Evolutionary conservation across 2,888 invertebrate genomes (phyloP).

Genomic region (Lypha dubia): DNA sequence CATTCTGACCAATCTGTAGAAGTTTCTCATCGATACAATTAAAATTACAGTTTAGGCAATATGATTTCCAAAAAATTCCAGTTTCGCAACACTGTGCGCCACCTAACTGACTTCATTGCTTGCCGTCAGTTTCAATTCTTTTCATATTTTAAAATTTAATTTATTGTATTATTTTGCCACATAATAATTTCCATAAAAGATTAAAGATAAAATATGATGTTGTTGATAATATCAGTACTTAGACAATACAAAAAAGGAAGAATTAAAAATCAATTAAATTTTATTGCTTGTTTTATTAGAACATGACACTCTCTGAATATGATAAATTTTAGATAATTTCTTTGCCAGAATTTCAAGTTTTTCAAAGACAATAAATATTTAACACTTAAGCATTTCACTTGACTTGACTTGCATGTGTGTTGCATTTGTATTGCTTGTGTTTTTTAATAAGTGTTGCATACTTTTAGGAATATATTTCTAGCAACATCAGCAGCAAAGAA

Average conservation of each 20-base stretch:
- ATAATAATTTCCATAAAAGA: constrained; percentile 14
- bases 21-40: too few relatives aligned
- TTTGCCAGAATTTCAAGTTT: constrained; percentile 17
- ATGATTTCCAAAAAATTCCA: too few relatives aligned
- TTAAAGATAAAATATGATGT: constrained; percentile 16
- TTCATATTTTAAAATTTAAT: neutral
- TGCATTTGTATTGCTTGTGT: too few relatives aligned
- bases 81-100: too few relatives aligned
- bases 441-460: constrained; percentile 24
- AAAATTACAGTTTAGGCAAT: too few relatives aligned
- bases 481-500: constrained; percentile 11
- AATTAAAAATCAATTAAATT: constrained; percentile 56
- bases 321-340: constrained; percentile 42
- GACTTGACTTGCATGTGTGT: neutral
- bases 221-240: constrained; percentile 14
- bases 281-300: constrained; percentile 42
- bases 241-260: constrained; percentile 20
- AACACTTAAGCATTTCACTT: constrained; percentile 22
- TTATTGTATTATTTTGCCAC: constrained; percentile 3
- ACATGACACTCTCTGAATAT: constrained; percentile 54
- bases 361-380: constrained; percentile 37
- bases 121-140: too few relatives aligned
- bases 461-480: constrained; percentile 37
- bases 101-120: too few relatives aligned
- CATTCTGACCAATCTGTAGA: too few relatives aligned